Evolutionary conservation across 2,888 invertebrate genomes (phyloP).

Genomic region (Theodoxus fluviatilis): DNA sequence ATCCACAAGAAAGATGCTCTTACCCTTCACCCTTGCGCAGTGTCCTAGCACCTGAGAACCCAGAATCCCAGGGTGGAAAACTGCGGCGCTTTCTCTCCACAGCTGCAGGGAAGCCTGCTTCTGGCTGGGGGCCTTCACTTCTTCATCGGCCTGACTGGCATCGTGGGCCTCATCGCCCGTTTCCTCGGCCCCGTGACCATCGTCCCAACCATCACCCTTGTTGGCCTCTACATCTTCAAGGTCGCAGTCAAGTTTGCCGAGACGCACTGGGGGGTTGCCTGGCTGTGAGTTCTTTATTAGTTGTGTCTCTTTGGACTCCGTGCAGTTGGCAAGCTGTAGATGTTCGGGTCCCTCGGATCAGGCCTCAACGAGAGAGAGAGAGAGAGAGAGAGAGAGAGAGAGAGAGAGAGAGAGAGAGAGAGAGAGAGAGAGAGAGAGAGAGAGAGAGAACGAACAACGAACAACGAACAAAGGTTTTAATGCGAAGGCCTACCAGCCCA

Average conservation of each 20-base stretch:
- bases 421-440: conserved; percentile 18
- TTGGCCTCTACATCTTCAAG: conserved; percentile 43
- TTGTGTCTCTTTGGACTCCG: not conserved
- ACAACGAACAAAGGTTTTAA: no score
- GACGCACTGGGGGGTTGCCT: conserved; percentile 56
- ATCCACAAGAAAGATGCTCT: no score
- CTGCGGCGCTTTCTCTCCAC: no score
- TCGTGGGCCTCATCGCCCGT: conserved; percentile 35
- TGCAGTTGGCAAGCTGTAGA: not conserved
- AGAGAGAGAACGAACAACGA: conserved; percentile 7
- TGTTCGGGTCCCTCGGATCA: conserved; percentile 3
- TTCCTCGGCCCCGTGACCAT: conserved; percentile 53
- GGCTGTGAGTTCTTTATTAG: conserved; percentile 71
- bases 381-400: conserved; percentile 9
- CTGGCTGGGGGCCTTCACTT: conserved; percentile 44
- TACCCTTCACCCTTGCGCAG: no score
- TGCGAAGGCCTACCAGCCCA: no score
- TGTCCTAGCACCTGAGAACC: no score
- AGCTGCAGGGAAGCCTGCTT: conserved; percentile 51
- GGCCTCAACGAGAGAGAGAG: no score
- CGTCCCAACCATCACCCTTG: conserved; percentile 43
- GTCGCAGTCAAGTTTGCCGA: conserved; percentile 46
- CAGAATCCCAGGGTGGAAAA: no score
- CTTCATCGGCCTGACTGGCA: conserved; percentile 44
- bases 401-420: conserved; percentile 21